Conservation (phyloP, 2,113 vertebrate species). For the Sinocyclocheilus rhinocerous region DNA sequence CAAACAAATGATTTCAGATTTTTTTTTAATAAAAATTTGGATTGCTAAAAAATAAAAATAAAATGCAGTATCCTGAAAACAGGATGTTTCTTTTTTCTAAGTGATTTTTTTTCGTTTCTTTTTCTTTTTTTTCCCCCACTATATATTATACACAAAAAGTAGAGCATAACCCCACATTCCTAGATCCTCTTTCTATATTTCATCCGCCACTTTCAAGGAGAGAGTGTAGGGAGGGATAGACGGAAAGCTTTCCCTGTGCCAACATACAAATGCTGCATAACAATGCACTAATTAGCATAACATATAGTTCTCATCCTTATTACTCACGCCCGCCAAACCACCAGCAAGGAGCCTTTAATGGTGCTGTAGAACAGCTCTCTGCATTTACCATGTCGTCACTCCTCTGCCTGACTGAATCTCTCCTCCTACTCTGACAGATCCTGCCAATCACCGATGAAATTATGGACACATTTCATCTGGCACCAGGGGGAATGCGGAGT, state of each 20-base stretch:
- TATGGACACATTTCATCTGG: slow-evolving; percentile 4
- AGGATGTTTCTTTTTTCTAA: too few species aligned
- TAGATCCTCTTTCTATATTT: slow-evolving; percentile 25
- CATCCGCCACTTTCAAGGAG: neutral
- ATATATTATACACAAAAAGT: neutral
- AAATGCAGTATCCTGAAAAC: too few species aligned
- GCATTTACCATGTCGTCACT: slow-evolving; percentile 26
- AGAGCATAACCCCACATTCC: neutral
- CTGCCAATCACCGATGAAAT: slow-evolving; percentile 22
- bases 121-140: neutral
- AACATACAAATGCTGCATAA: slow-evolving; percentile 46
- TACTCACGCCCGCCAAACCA: neutral
- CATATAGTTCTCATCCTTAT: slow-evolving; percentile 28
- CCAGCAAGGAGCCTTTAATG: slow-evolving; percentile 18
- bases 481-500: slow-evolving; percentile 44
- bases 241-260: slow-evolving; percentile 52
- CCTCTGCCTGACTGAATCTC: slow-evolving; percentile 37
- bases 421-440: slow-evolving; percentile 27
- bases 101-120: too few species aligned
- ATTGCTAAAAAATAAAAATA: too few species aligned
- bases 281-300: slow-evolving; percentile 55
- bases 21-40: too few species aligned
- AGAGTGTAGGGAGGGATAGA: slow-evolving; percentile 36
- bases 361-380: slow-evolving; percentile 15
- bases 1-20: too few species aligned